Base-by-base conservation (phyloP, 2,113 vertebrate genomes). In the Agelaius phoeniceus region DNA sequence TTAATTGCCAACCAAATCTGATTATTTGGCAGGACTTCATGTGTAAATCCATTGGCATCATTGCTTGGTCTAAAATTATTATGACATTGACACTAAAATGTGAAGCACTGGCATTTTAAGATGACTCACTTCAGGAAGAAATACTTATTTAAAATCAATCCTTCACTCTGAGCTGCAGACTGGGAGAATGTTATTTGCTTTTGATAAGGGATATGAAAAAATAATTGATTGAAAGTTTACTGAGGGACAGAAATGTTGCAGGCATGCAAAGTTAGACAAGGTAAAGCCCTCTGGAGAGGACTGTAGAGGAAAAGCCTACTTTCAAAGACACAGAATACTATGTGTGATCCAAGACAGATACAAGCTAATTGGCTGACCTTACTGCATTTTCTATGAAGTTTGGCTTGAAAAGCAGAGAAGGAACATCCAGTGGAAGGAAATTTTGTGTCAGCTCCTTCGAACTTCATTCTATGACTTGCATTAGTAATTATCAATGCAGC, bases 121-220 rank as follows among this genome's bases (percentile, higher is more conserved):
- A 78, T 96, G 67, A 94, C 44, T 86, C 91, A 78, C 41, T 87
- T 91, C 13, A 76, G 74, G n/a, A 87, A 77, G 74, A 91, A 84
- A 55, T 59, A 55, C 43, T 59, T 33, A 68, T 90, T 89, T 71
- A 79, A 88, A 93, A 88, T 46, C 59, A 69, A 0, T 69, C 52
- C 18, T 90, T 83, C 68, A 59, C 35, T 73, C 83, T 84, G 59
- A 92, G 39, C 65, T 94, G 79, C 7, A 1, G 76, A 35, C 76
- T 86, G 35, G 66, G 28, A 77, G 51, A 67, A 51, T 1, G 3
- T 57, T 90, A 74, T 54, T 92, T 93, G 49, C 55, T 90, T 87
- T 88, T 94, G 59, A 85, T 91, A 71, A 77, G 63, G 24, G 13
- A 43, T 73, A 31, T 55, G 69, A 55, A 86, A 77, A 78, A 74